phyloP scores from a whole-genome alignment of 2,113 vertebrate genomes.

The Oryzias woworae region DNA sequence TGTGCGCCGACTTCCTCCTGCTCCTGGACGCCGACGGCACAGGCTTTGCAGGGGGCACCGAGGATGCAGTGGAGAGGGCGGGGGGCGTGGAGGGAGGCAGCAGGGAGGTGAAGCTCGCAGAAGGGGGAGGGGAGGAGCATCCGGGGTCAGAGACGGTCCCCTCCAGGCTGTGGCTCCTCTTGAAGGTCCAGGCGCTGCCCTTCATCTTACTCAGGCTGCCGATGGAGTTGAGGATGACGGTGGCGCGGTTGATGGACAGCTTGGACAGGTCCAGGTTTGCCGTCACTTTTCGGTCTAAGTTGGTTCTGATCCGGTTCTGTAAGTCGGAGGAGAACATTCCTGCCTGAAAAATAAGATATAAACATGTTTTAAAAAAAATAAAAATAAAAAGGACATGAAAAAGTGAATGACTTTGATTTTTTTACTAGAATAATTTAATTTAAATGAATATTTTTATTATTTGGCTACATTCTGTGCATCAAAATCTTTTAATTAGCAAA shows the following conservation, averaged over 20 bases:
- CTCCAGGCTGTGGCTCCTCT: conserved; percentile 62
- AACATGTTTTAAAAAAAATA: neutral
- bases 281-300: conserved; percentile 64
- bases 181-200: conserved; percentile 82
- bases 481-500: too few species aligned
- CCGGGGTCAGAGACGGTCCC: conserved; percentile 51
- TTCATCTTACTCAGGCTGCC: conserved; percentile 90
- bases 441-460: too few species aligned
- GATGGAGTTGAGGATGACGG: conserved; percentile 90
- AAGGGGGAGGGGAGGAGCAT: conserved; percentile 45
- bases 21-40: conserved; percentile 74
- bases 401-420: too few species aligned
- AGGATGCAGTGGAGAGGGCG: neutral
- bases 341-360: conserved; percentile 43
- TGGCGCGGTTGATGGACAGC: conserved; percentile 80
- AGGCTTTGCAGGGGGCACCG: conserved; percentile 23
- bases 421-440: too few species aligned
- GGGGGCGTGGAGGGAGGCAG: conserved; percentile 68
- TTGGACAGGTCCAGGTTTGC: conserved; percentile 70
- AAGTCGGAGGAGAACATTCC: conserved; percentile 76
- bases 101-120: conserved; percentile 36
- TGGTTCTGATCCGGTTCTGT: conserved; percentile 73
- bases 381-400: too few species aligned
- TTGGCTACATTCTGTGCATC: too few species aligned
- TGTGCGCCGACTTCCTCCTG: conserved; percentile 83